Evolutionary conservation across 2,888 invertebrate genomes (phyloP).

Genomic region (Stegophylla sp.): DNA sequence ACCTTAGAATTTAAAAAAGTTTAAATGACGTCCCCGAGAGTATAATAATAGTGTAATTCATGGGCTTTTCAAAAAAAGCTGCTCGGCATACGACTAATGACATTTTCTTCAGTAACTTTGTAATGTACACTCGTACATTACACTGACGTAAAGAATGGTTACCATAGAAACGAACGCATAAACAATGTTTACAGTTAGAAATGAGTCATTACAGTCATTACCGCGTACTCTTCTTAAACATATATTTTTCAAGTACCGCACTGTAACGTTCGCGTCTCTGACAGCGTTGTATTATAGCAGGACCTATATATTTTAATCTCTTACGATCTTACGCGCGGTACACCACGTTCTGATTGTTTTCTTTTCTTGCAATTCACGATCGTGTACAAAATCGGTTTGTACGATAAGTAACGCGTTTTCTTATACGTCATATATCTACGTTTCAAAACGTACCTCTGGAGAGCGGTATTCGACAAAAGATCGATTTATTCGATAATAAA

Average conservation of each 20-base stretch:
- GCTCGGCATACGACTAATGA: neutral
- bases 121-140: neutral
- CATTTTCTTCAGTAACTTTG: constrained; percentile 39
- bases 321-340: neutral
- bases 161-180: neutral
- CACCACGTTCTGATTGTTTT: neutral
- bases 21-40: no score
- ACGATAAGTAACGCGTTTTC: neutral
- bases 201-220: constrained; percentile 15
- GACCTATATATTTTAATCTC: neutral
- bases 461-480: no score
- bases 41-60: neutral
- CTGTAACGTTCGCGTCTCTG: neutral
- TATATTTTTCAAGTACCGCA: constrained; percentile 20
- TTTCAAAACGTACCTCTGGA: neutral
- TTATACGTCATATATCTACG: no score
- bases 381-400: neutral
- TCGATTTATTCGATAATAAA: no score
- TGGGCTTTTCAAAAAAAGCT: constrained; percentile 9
- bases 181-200: constrained; percentile 34
- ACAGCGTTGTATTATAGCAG: neutral
- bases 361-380: neutral
- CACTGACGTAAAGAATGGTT: constrained; percentile 24
- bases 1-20: no score
- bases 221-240: neutral